These are phyloP conservation scores for Babylonia areolata DNA, from an alignment of 1,140 invertebrate genomes.

Conservation along the genomic window DNA sequence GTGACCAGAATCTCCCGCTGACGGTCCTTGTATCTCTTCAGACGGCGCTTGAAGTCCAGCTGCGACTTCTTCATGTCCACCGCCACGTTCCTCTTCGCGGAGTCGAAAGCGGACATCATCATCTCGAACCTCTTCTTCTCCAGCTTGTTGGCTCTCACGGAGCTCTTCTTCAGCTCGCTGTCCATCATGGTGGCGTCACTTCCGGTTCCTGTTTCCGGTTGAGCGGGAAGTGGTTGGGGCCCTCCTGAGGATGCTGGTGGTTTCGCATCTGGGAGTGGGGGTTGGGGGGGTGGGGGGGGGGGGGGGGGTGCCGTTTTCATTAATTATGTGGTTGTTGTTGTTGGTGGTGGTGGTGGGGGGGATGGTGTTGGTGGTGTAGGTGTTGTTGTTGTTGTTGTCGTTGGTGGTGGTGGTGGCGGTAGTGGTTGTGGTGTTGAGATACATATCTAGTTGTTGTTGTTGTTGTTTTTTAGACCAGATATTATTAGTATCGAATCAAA, in stretches of 20 bases:
- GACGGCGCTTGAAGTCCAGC: slow-evolving; percentile 29
- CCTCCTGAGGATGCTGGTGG: too few species aligned
- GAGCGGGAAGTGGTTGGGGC: not conserved
- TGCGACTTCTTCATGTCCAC: slow-evolving; percentile 42
- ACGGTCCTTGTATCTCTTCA: slow-evolving; percentile 37
- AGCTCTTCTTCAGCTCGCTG: slow-evolving; percentile 32
- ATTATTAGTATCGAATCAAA: not conserved
- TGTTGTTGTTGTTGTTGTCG: not conserved
- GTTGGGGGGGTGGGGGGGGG: not conserved
- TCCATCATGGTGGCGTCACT: slow-evolving; percentile 11
- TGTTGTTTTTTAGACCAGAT: not conserved
- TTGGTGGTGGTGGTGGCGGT: not conserved
- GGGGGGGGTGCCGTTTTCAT: not conserved
- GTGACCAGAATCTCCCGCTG: slow-evolving; percentile 23
- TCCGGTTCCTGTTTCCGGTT: not conserved
- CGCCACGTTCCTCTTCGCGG: slow-evolving; percentile 30
- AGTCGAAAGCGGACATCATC: slow-evolving; percentile 19
- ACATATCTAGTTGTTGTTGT: not conserved
- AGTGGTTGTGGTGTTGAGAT: too few species aligned
- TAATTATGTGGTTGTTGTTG: not conserved
- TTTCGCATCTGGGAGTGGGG: not conserved
- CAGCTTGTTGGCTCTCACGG: slow-evolving; percentile 9
- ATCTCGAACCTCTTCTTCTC: slow-evolving; percentile 34
- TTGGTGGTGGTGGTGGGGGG: too few species aligned
- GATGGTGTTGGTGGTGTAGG: too few species aligned